Evolutionary conservation across 2,113 vertebrate species (phyloP), one percentile per base, ranked within the genome.

Genomic region (Gallinago undulata): DNA sequence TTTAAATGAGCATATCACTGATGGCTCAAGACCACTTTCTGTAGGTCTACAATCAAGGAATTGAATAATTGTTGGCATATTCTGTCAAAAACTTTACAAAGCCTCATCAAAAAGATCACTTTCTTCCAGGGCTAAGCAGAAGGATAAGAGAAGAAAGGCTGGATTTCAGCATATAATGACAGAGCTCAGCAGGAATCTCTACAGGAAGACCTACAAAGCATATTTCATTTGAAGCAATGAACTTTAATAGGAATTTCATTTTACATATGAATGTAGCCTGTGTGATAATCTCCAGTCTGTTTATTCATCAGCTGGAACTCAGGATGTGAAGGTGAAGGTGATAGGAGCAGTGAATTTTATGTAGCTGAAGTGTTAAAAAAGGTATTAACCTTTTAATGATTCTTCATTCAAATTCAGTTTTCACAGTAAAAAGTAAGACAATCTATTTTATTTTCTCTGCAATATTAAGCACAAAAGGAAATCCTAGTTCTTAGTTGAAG

Each of bases 281-380:
- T 93, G 92, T 96, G 91, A 97, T 97, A 96, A 98, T 97, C 95
- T 92, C 70, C 88, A 94, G 68, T 87, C 80, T 97, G 94, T 97
- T 97, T 97, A 93, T 95, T 97, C 95, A 97, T 96, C 96, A 96
- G 81, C 93, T 97, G 76, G 68, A 95, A 87, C 75, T 95, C 75
- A 21, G 31, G 68, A 94, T 95, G 92, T 67, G 80, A 95, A 96
- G 12, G 33, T 81, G 79, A 95, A 97, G 75, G 76, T 94, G 92
- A 97, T 56, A 87, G 74, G 35, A 93, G 35, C 62, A 84, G 53
- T 5, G 10, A 93, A 75, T 95, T 97, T 93, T 95, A 73, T 74
- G 48, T 96, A 93, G 50, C 84, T 9, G 6, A 82, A 69, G 59
- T 84, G 78, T 56, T 89, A 89, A 50, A 69, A 89, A 78, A 70